These are phyloP conservation scores for Pardalotus punctatus DNA, from an alignment of 2,113 vertebrate species.

Conservation along the genomic window DNA sequence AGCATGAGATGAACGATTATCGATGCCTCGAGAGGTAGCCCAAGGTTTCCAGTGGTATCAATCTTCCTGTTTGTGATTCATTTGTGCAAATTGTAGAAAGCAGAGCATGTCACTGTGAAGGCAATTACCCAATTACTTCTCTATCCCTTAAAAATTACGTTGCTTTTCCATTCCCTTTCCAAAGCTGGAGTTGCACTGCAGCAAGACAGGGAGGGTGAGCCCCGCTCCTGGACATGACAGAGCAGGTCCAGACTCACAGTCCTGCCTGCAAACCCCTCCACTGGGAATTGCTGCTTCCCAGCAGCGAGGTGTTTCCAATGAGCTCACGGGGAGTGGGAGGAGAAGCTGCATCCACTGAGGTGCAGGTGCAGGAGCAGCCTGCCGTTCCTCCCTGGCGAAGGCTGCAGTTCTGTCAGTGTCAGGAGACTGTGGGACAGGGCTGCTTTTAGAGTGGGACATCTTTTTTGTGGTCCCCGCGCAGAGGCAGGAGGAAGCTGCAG, in stretches of 20 bases:
- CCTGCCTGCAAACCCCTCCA: neutral
- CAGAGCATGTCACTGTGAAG: neutral
- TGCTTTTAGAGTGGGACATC: neutral
- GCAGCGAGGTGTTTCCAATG: neutral
- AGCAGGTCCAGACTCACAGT: neutral
- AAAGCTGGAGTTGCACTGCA: neutral
- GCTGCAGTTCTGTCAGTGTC: accelerated
- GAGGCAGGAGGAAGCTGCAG: neutral
- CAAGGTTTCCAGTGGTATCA: conserved; percentile 1
- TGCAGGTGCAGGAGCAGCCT: neutral
- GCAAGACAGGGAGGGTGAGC: neutral
- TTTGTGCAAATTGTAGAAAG: neutral
- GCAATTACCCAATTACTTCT: neutral
- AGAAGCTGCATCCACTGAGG: accelerated
- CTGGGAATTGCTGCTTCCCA: neutral
- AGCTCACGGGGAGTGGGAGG: neutral
- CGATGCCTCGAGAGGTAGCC: neutral
- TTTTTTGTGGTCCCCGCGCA: neutral
- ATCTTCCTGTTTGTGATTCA: neutral
- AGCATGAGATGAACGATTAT: neutral
- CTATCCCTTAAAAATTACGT: neutral
- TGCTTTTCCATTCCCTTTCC: neutral
- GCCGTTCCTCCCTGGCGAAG: accelerated
- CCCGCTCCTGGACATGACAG: accelerated
- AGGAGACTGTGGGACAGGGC: neutral